A percentile compares a stretch with the other conserved stretches of the same genome.
These are phyloP conservation scores for Cryptosula pallasiana DNA, from an alignment of 2,888 invertebrate genomes.

Conservation along the genomic window DNA sequence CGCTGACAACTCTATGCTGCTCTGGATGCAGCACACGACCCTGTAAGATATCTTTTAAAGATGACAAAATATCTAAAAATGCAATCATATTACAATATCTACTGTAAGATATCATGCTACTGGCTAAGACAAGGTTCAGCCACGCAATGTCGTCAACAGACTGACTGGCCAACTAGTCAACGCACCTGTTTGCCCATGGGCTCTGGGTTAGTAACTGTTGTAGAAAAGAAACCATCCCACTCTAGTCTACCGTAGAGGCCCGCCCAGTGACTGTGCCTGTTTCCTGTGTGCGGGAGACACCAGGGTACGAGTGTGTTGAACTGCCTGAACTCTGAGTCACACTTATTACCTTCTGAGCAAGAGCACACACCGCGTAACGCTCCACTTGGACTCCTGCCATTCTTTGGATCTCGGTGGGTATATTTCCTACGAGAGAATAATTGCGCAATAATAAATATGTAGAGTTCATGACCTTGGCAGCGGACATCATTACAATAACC, in stretches of 20 bases:
- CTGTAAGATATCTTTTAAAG: too few relatives aligned
- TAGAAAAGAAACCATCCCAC: constrained; percentile 80
- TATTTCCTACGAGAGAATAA: constrained; percentile 56
- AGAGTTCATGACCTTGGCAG: too few relatives aligned
- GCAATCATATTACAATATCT: too few relatives aligned
- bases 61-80: too few relatives aligned
- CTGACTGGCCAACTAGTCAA: neutral
- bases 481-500: too few relatives aligned
- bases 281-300: constrained; percentile 81
- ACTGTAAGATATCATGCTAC: too few relatives aligned
- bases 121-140: too few relatives aligned
- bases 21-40: constrained; percentile 77
- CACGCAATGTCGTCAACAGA: too few relatives aligned
- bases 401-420: constrained; percentile 58
- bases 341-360: constrained; percentile 62
- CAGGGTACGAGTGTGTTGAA: constrained; percentile 79
- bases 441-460: too few relatives aligned
- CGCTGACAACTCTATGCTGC: constrained; percentile 70
- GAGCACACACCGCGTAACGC: constrained; percentile 69
- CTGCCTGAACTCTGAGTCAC: constrained; percentile 69
- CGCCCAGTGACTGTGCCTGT: constrained; percentile 79
- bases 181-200: constrained; percentile 79
- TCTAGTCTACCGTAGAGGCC: constrained; percentile 75
- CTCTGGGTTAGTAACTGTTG: constrained; percentile 73
- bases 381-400: constrained; percentile 56